Conservation (phyloP, 2,797 vertebrate species). For the Spatula versicolor region DNA sequence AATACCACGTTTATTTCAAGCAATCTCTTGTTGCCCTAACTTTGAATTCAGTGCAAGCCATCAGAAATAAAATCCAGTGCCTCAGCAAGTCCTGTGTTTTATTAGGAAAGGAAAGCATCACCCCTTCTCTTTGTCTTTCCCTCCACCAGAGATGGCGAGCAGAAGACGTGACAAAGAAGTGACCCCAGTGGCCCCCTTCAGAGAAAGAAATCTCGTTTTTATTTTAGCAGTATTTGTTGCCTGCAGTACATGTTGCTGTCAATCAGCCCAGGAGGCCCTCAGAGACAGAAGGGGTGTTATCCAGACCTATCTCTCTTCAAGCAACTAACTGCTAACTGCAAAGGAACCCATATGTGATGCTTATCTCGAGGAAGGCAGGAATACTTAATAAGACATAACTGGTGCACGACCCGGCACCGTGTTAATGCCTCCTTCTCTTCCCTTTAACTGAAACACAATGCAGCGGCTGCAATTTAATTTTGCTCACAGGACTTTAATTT, state of each 20-base stretch:
- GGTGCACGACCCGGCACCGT: constrained; percentile 30
- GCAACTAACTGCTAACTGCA: constrained; percentile 54
- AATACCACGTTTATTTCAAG: background rate
- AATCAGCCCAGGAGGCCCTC: constrained; percentile 50
- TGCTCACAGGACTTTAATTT: background rate
- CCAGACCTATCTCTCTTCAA: constrained; percentile 51
- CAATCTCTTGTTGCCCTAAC: background rate
- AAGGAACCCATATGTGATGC: constrained; percentile 64
- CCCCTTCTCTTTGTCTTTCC: constrained; percentile 22
- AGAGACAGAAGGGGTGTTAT: constrained; percentile 69
- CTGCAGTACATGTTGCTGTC: constrained; percentile 35
- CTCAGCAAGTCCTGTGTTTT: background rate
- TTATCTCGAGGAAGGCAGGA: constrained; percentile 59
- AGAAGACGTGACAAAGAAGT: constrained; percentile 19
- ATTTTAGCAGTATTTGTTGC: constrained; percentile 39
- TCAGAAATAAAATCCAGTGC: background rate
- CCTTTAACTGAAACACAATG: constrained; percentile 39
- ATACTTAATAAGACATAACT: constrained; percentile 67
- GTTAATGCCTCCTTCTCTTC: constrained; percentile 28
- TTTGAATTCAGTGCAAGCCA: background rate
- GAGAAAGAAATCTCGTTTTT: background rate
- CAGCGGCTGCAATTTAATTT: background rate
- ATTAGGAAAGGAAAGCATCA: constrained; percentile 17
- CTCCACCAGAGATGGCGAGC: constrained; percentile 24
- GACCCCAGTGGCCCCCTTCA: background rate